phyloP scores from a whole-genome alignment of 2,797 vertebrate species.

The Rhyacichthys aspro region DNA sequence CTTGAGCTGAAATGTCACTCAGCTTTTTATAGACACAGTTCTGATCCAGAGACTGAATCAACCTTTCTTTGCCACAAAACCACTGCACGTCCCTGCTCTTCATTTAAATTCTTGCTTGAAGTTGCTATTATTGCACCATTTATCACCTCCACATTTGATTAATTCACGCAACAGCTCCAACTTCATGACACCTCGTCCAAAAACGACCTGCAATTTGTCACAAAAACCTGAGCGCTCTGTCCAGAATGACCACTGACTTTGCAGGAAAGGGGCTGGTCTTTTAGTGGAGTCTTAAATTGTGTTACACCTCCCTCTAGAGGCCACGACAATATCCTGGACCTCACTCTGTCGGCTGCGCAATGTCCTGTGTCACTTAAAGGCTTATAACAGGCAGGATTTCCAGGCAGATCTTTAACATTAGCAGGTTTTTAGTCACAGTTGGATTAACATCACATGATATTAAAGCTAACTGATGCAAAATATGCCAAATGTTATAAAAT shows the following conservation, averaged over 20 bases:
- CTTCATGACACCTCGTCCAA: constrained; percentile 51
- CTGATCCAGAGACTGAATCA: constrained; percentile 14
- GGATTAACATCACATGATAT: too few relatives aligned
- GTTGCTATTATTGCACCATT: constrained; percentile 45
- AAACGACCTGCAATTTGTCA: constrained; percentile 34
- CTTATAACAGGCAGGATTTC: too few relatives aligned
- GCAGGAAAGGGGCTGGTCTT: constrained; percentile 21
- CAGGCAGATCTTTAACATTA: too few relatives aligned
- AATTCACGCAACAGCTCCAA: constrained; percentile 71
- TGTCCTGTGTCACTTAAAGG: too few relatives aligned
- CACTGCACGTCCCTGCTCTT: constrained; percentile 28
- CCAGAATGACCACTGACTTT: constrained; percentile 30
- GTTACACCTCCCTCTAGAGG: constrained; percentile 10
- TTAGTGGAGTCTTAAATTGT: constrained; percentile 26
- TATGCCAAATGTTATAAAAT: too few relatives aligned
- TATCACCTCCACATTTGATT: constrained; percentile 56
- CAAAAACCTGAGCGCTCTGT: constrained; percentile 19
- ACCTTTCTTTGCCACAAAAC: constrained; percentile 21
- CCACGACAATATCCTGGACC: constrained; percentile 13
- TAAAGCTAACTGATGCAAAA: too few relatives aligned
- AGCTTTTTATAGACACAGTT: constrained; percentile 12
- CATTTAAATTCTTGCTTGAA: constrained; percentile 40
- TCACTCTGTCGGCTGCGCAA: background rate
- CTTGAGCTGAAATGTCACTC: background rate
- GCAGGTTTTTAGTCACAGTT: too few relatives aligned